Evolutionary conservation across 2,888 invertebrate genomes (phyloP), one percentile per base, ranked within the genome.

Genomic region (Platycheirus rosarum): DNA sequence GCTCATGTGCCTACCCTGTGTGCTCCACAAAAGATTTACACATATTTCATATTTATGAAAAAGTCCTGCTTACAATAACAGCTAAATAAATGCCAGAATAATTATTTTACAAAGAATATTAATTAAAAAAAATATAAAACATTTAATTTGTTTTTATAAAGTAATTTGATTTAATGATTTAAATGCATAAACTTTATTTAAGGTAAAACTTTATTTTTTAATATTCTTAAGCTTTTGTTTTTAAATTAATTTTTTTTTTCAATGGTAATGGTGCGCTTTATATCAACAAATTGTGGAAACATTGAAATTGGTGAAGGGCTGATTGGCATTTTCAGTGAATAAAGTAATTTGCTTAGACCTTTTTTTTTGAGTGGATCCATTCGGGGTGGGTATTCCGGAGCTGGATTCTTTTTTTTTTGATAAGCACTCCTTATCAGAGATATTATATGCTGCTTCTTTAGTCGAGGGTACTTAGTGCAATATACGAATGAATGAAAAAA

Each of bases 1-100:
- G 89, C 88, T 90, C 89, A 89, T 88, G 87, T 88, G 89, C 89
- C 89, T 89, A 89, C 90, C 90, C 90, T 89, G 88, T 89, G 89
- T 90, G 88, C 89, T 89, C 89, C 88, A 87, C 88, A 82, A 57
- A 65, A 46, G 48, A 66, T 18, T 37, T 53, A 62, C 32, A 53
- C 23, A 55, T 71, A 5, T 53, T 29, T 66, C 26, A 75, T 68
- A 70, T 65, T 78, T 65, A 78, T n/a, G n/a, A 57, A 68, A 78
- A 69, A 69, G 76, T 62, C 79, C 84, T 85, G 85, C 85, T 62
- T 55, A 60, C 53, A 44, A 55, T 42, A 55, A 18, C 42, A 62
- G 44, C 44, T 60, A 44, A 23, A 44, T 60, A 60, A 84, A 84
- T 84, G 84, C 84, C 82, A 84, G 85, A 77, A 55, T 14, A 46